Evolutionary conservation across 2,113 vertebrate genomes (phyloP).

Genomic region (Mesocricetus auratus): DNA sequence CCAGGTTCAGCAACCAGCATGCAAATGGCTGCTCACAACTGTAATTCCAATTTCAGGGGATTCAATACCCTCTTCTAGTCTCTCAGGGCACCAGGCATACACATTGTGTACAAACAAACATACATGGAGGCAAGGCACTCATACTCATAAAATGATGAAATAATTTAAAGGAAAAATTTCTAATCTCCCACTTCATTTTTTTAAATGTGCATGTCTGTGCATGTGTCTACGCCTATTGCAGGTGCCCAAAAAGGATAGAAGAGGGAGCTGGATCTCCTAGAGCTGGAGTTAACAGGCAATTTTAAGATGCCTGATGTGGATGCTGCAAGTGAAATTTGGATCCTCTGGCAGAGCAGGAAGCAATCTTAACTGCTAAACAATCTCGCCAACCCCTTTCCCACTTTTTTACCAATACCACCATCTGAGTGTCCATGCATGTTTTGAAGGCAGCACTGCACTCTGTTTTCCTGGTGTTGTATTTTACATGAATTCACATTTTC

Average conservation of each 20-base stretch:
- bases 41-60: not conserved
- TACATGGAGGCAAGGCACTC: not conserved
- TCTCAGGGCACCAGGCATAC: not conserved
- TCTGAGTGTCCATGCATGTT: not conserved
- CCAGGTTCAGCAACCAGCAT: not conserved
- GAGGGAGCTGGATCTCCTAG: not conserved
- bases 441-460: not conserved
- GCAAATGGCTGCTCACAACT: not conserved
- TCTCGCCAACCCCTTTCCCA: not conserved
- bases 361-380: not conserved
- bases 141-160: not conserved
- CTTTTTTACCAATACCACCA: conserved; percentile 20
- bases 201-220: not conserved
- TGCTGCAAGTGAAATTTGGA: not conserved
- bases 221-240: not conserved
- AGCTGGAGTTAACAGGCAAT: not conserved
- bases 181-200: not conserved
- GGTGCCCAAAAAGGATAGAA: no score
- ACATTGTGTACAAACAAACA: not conserved
- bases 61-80: not conserved
- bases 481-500: conserved; percentile 25
- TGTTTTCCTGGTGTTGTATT: conserved; percentile 3
- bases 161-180: not conserved
- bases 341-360: not conserved
- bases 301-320: not conserved